phyloP scores from a whole-genome alignment of 2,797 vertebrate species.

The Artibeus lituratus region DNA sequence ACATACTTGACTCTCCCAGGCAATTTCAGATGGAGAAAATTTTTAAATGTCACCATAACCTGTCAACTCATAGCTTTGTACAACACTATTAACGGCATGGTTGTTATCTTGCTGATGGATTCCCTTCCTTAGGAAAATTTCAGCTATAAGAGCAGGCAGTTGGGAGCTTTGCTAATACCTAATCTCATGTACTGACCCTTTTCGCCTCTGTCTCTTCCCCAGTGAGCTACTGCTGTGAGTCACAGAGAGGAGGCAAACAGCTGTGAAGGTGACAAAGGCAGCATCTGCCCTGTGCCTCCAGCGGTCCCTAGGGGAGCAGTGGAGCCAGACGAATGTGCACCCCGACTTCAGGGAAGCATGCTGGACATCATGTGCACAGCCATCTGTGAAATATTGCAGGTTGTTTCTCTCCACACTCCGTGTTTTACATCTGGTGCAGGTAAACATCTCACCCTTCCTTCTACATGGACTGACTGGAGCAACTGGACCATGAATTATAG shows the following conservation, averaged over 20 bases:
- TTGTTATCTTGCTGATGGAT: no score
- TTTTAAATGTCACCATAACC: neutral
- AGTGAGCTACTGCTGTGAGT: neutral
- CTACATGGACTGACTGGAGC: neutral
- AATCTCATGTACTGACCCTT: rapidly evolving
- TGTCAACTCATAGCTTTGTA: neutral
- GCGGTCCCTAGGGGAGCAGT: neutral
- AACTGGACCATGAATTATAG: neutral
- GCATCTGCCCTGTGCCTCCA: neutral
- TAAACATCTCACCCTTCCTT: neutral
- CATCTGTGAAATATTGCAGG: neutral
- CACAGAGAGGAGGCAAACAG: neutral
- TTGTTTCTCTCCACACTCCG: neutral
- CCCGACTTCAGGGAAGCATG: neutral
- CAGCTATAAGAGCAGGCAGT: neutral
- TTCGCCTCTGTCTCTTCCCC: neutral
- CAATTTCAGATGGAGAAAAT: neutral
- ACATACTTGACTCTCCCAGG: neutral
- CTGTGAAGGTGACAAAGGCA: neutral
- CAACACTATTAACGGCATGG: rapidly evolving
- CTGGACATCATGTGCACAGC: neutral
- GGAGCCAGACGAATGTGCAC: neutral
- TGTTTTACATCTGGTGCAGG: neutral
- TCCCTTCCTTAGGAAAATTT: neutral
- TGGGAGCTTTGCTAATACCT: rapidly evolving